Percentiles rank a stretch among this genome's conserved stretches.
Conservation (phyloP, 2,113 vertebrate species). For the Gadus chalcogrammus region DNA sequence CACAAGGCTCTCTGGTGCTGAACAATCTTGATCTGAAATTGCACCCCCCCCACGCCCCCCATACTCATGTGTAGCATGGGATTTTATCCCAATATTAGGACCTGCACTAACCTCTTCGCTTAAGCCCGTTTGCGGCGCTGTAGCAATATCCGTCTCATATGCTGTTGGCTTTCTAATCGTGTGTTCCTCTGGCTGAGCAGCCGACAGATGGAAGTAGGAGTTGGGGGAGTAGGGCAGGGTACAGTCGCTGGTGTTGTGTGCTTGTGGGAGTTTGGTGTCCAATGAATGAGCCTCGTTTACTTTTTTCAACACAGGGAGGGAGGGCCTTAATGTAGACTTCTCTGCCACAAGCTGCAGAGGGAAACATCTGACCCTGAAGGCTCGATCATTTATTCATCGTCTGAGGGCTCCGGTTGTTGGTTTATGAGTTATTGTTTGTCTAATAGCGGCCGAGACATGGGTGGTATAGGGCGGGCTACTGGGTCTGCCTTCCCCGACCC, state of each 20-base stretch:
- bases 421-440: background rate
- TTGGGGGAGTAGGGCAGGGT: background rate
- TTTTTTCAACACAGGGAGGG: too few species aligned
- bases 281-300: background rate
- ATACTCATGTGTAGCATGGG: background rate
- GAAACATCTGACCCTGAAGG: too few species aligned
- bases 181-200: background rate
- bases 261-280: background rate
- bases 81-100: background rate
- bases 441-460: background rate
- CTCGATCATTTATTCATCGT: constrained; percentile 35
- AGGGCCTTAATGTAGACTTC: too few species aligned
- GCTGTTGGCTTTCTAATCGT: background rate
- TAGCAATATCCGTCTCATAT: background rate
- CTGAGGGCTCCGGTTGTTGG: constrained; percentile 2
- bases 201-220: background rate
- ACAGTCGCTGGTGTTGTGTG: background rate
- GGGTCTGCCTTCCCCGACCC: too few species aligned
- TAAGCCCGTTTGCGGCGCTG: background rate
- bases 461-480: background rate
- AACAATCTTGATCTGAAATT: constrained; percentile 7
- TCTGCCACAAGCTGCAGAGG: too few species aligned
- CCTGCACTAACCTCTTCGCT: background rate
- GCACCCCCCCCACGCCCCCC: background rate
- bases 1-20: background rate